Conservation (phyloP, 53 echinoderm and acorn worm genomes). For the Paelopatides confundens region DNA sequence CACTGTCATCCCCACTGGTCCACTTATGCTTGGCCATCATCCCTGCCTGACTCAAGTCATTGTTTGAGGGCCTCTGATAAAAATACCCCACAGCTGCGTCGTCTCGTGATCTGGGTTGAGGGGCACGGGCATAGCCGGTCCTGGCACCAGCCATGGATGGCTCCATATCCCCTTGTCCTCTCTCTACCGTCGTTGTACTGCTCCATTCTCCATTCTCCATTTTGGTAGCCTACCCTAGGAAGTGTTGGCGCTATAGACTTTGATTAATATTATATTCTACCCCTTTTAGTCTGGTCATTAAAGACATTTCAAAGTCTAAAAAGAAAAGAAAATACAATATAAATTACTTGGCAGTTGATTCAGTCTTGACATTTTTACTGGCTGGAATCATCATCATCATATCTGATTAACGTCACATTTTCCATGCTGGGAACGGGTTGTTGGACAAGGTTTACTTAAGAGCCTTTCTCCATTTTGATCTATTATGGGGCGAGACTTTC, state of each 20-base stretch:
- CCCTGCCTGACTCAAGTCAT: slow-evolving; percentile 73
- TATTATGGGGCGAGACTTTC: no score
- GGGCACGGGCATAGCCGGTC: slow-evolving; percentile 58
- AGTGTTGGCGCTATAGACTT: slow-evolving; percentile 43
- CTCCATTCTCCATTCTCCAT: slow-evolving; percentile 50
- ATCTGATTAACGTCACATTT: no score
- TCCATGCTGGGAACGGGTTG: no score
- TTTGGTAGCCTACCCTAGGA: slow-evolving; percentile 32
- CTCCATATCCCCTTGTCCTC: slow-evolving; percentile 36
- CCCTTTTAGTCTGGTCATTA: slow-evolving; percentile 43
- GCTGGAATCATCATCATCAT: no score
- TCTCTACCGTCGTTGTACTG: slow-evolving; percentile 12
- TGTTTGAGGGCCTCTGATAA: slow-evolving; percentile 89
- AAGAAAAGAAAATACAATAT: background rate
- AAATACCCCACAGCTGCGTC: slow-evolving; percentile 97
- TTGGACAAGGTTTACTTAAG: no score
- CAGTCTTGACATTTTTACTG: no score
- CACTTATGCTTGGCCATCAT: slow-evolving; percentile 82
- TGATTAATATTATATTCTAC: slow-evolving; percentile 37
- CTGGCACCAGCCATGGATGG: slow-evolving; percentile 36
- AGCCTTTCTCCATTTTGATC: no score
- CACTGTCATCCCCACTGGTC: slow-evolving; percentile 94
- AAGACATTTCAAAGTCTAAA: slow-evolving; percentile 37
- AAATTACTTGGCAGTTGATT: no score
- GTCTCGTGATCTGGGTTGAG: slow-evolving; percentile 89